Evolutionary conservation across 30 jellyfish, hydroid and myxozoan genomes (phyloP).

Genomic region (Catostylus mosaicus): DNA sequence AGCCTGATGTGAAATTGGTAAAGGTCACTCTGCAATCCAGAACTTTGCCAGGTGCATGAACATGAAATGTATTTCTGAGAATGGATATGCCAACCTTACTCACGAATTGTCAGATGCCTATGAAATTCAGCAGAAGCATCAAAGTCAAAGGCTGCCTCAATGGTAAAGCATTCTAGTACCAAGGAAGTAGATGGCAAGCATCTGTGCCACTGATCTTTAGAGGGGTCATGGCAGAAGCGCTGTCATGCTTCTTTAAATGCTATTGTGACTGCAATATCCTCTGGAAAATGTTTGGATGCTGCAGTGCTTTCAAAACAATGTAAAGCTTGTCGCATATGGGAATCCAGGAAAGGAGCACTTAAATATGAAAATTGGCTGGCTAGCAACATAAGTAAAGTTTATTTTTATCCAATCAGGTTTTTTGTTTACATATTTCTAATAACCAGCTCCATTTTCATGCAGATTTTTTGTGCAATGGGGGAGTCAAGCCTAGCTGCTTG

Average conservation of each 20-base stretch:
- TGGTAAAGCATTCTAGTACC: constrained; percentile 2
- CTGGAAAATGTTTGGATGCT: constrained; percentile 55
- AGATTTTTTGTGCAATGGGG: not conserved
- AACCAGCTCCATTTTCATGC: not conserved
- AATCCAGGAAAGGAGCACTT: constrained; percentile 18
- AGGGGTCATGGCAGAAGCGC: constrained; percentile 64
- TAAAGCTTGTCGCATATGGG: constrained; percentile 59
- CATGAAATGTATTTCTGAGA: constrained; percentile 11
- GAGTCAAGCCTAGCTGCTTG: not conserved
- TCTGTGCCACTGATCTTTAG: constrained; percentile 16
- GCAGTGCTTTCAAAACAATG: constrained; percentile 33
- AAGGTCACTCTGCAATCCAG: constrained; percentile 44
- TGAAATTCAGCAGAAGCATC: constrained; percentile 23
- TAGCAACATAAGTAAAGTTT: not conserved
- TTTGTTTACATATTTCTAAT: not conserved
- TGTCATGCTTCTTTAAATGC: constrained; percentile 64
- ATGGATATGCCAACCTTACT: constrained; percentile 4
- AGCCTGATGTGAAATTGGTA: constrained; percentile 45
- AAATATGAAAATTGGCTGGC: constrained; percentile 41
- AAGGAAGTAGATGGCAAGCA: not conserved
- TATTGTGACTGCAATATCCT: constrained; percentile 41
- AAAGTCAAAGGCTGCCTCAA: constrained; percentile 22
- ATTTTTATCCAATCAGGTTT: not conserved
- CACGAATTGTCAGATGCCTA: constrained; percentile 9
- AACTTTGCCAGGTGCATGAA: constrained; percentile 24